A percentile compares a stretch with the other conserved stretches of the same genome.
Evolutionary conservation across 1,140 invertebrate genomes (phyloP).

Genomic region (Diachasma alloeum): DNA sequence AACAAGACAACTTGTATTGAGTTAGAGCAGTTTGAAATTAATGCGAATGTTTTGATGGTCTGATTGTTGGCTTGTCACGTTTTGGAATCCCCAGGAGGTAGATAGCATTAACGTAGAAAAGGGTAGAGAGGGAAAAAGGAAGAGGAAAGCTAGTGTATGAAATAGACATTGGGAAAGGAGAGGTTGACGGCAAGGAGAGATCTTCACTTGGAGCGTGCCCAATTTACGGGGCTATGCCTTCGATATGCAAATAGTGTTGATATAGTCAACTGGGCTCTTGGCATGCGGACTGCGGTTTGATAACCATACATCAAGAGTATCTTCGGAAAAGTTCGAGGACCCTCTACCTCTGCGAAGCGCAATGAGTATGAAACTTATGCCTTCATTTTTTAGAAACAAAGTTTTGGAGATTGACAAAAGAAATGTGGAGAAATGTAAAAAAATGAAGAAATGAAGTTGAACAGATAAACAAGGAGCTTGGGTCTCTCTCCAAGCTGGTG

Average conservation of each 20-base stretch:
- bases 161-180: neutral
- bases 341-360: too few species aligned
- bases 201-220: slow-evolving; percentile 17
- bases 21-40: neutral
- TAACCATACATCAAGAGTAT: slow-evolving; percentile 15
- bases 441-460: too few species aligned
- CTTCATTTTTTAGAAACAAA: neutral
- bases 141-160: neutral
- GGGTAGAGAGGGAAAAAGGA: slow-evolving; percentile 13
- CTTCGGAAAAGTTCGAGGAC: neutral
- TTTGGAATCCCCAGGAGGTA: neutral
- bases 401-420: neutral
- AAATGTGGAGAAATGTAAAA: too few species aligned
- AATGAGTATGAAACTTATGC: neutral
- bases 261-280: neutral
- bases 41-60: slow-evolving; percentile 8
- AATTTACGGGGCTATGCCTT: slow-evolving; percentile 15
- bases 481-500: neutral
- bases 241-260: slow-evolving; percentile 25
- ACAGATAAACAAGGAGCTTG: too few species aligned
- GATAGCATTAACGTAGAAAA: neutral
- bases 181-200: neutral
- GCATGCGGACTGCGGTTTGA: slow-evolving; percentile 11
- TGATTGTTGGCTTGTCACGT: neutral
- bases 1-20: neutral